Evolutionary conservation across 2,113 vertebrate species (phyloP).

Genomic region (Lasiurus cinereus): DNA sequence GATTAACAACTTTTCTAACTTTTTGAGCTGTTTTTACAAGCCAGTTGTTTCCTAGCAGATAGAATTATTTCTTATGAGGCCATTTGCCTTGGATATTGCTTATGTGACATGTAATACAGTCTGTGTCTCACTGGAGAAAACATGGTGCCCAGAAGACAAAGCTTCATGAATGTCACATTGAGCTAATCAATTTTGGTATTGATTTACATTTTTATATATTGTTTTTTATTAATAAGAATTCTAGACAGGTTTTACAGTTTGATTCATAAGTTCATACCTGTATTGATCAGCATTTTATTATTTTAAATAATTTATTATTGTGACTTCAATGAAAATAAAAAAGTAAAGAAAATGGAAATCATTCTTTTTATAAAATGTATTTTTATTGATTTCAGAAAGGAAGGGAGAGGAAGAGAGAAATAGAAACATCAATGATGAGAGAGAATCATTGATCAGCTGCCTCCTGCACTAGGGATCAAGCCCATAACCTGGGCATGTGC

Average conservation of each 20-base stretch:
- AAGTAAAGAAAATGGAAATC: slow-evolving; percentile 4
- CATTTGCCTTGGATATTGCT: slow-evolving; percentile 1
- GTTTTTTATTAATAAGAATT: slow-evolving; percentile 51
- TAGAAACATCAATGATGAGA: too few relatives aligned
- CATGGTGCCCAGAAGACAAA: slow-evolving; percentile 6
- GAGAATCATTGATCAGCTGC: too few relatives aligned
- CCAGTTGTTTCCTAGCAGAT: not conserved
- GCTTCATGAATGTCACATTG: slow-evolving; percentile 51
- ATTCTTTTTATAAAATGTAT: too few relatives aligned
- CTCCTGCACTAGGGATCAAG: too few relatives aligned
- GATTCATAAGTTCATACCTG: not conserved
- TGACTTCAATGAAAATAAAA: slow-evolving; percentile 43
- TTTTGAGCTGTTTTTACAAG: slow-evolving; percentile 45
- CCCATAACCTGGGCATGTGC: too few relatives aligned
- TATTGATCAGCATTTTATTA: slow-evolving; percentile 33
- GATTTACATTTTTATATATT: slow-evolving; percentile 52
- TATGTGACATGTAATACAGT: not conserved
- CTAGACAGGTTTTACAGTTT: slow-evolving; percentile 56
- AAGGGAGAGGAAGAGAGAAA: too few relatives aligned
- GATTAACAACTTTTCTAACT: slow-evolving; percentile 26
- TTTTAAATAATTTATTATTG: slow-evolving; percentile 30
- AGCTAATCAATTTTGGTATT: slow-evolving; percentile 17
- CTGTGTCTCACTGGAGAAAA: slow-evolving; percentile 15
- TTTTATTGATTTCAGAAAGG: too few relatives aligned
- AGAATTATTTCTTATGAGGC: not conserved